Percentiles rank a stretch among this genome's conserved stretches.
These are phyloP conservation scores for Parnassius glacialis DNA, from an alignment of 2,888 invertebrate species.

Conservation along the genomic window DNA sequence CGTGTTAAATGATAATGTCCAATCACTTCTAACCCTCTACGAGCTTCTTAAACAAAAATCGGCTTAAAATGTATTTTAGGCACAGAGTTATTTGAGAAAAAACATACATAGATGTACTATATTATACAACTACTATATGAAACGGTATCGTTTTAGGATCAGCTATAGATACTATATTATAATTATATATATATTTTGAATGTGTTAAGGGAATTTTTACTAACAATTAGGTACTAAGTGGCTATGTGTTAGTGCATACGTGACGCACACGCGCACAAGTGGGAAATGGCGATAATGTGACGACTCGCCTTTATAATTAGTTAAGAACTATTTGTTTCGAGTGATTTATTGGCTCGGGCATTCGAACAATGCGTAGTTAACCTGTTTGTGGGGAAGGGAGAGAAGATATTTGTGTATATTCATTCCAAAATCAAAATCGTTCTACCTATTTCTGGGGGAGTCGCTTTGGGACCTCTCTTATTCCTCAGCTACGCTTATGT, in stretches of 20 bases:
- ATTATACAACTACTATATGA: conserved; percentile 69
- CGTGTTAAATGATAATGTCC: conserved; percentile 52
- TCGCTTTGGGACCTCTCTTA: neutral
- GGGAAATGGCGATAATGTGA: conserved; percentile 44
- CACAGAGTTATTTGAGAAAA: conserved; percentile 71
- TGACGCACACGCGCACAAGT: conserved; percentile 34
- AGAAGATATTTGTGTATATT: neutral
- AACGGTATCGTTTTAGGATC: conserved; percentile 64
- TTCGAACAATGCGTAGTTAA: neutral
- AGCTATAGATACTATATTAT: conserved; percentile 61
- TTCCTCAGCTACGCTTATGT: neutral
- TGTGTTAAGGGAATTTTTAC: conserved; percentile 78
- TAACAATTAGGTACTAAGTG: conserved; percentile 75
- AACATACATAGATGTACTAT: conserved; percentile 60
- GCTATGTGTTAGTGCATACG: conserved; percentile 55
- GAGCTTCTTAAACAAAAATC: conserved; percentile 66
- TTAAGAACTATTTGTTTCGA: neutral
- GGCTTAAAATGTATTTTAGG: conserved; percentile 78
- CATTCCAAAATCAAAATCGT: neutral
- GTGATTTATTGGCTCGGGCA: neutral
- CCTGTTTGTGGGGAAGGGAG: neutral
- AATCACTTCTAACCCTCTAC: conserved; percentile 61
- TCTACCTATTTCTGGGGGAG: neutral
- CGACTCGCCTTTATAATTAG: neutral
- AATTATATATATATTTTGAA: conserved; percentile 77